Base-by-base conservation (phyloP, 2,797 vertebrate species). In the Muraenolepis orangiensis region DNA sequence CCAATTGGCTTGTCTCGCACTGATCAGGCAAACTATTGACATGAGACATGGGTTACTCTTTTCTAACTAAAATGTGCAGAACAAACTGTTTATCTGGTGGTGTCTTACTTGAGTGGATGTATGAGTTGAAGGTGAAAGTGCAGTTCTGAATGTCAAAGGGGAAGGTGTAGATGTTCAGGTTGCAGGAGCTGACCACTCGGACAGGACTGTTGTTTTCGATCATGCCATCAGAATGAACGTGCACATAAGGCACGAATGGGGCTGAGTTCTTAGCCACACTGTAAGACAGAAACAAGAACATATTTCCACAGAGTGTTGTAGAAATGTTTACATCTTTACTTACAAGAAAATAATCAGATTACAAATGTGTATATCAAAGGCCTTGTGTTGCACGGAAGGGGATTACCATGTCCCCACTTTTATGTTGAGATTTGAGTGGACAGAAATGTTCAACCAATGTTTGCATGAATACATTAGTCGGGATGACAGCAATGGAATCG, bases 141-240 rank as follows among this genome's bases (percentile, higher is more conserved):
- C 91, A 95, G 66, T 91, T 94, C 85, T 94, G 94, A 72, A 91
- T 74, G 80, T 95, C 93, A 29, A 95, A 95, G 14, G 94, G 94
- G 82, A 94, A 93, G 67, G 87, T 92, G 87, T 92, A 94, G 88
- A 92, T 90, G 46, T 91, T 74, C 12, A 95, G 87, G 61, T 88
- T 92, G 69, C 93, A 95, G 74, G 94, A 91, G 80, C 91, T 94
- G 78, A 90, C 84, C 18, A 93, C 85, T 85, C 73, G 82, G 80
- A 91, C 75, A 0, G 92, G 93, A 1, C 79, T 32, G 40, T 80
- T 61, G 1, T 93, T 83, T 0, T 64, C 31, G 20, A 93, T 61
- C 0, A 0, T 0, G 0, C 94, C 93, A 0, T 88, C 29, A 38
- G 77, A 86, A 6, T 71, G 1, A 11, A 94, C 34, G 26, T 91